These are phyloP conservation scores for Cylas formicarius DNA, from an alignment of 1,140 invertebrate genomes.

Conservation along the genomic window DNA sequence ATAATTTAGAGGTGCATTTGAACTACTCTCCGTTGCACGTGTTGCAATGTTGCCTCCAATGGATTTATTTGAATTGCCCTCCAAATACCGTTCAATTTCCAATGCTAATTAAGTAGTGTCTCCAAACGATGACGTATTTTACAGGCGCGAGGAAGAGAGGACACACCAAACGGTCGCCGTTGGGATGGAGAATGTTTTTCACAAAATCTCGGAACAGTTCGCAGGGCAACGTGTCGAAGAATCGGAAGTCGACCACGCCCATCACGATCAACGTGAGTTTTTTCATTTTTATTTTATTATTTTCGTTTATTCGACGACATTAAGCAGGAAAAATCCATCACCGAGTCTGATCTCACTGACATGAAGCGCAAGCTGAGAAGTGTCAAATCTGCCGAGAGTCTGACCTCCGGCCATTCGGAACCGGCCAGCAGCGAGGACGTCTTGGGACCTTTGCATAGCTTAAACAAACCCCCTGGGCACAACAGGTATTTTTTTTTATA, in stretches of 20 bases:
- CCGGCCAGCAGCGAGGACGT: conserved; percentile 39
- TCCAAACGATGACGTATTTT: conserved; percentile 5
- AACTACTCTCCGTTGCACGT: no score
- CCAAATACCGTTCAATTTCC: neutral
- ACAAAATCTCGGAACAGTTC: conserved; percentile 45
- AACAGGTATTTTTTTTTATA: conserved; percentile 46
- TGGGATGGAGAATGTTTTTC: conserved; percentile 76
- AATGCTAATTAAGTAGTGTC: neutral
- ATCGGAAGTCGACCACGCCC: conserved; percentile 35
- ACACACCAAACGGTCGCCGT: conserved; percentile 64
- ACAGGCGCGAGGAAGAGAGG: conserved; percentile 47
- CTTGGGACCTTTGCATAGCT: conserved; percentile 42
- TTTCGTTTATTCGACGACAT: neutral
- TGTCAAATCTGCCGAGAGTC: conserved; percentile 64
- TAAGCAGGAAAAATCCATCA: conserved; percentile 40
- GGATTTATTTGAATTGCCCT: neutral
- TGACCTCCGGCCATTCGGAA: conserved; percentile 49
- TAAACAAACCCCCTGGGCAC: conserved; percentile 47
- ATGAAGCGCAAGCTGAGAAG: conserved; percentile 51
- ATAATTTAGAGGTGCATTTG: no score
- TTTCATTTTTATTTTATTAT: neutral
- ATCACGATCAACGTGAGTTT: conserved; percentile 27
- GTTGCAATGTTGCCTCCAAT: no score
- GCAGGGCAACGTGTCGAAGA: conserved; percentile 28
- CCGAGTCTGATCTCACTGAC: conserved; percentile 40